Conservation (phyloP, 2,888 invertebrate species). For the Urechis unicinctus region DNA sequence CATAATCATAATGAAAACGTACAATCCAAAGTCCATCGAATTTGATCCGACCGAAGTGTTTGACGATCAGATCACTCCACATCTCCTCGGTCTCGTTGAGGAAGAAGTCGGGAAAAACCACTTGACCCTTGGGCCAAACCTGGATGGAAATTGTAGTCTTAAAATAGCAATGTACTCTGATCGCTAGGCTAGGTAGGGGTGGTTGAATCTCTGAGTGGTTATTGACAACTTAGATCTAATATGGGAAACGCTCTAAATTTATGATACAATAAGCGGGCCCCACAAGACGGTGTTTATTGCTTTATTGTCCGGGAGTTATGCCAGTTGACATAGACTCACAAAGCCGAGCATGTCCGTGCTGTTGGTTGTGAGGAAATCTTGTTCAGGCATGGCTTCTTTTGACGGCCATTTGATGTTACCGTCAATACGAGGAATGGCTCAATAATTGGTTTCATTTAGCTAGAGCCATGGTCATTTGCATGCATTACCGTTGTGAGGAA, state of each 20-base stretch:
- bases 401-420: conserved; percentile 43
- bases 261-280: no score
- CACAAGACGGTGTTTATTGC: no score
- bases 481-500: no score
- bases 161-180: no score
- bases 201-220: no score
- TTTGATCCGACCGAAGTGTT: conserved; percentile 21
- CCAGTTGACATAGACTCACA: conserved; percentile 5
- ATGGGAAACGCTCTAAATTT: no score
- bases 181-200: no score
- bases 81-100: conserved; percentile 27
- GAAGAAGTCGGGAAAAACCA: conserved; percentile 44
- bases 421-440: conserved; percentile 29
- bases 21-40: conserved; percentile 49
- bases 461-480: conserved; percentile 16
- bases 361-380: background rate
- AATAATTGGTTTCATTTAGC: conserved; percentile 25
- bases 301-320: no score
- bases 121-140: conserved; percentile 37
- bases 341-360: conserved; percentile 2
- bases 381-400: background rate
- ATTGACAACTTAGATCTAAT: no score
- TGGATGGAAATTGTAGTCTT: conserved; percentile 3
- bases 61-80: conserved; percentile 35
- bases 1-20: conserved; percentile 24